Percentiles rank a stretch among this genome's conserved stretches.
phyloP scores from a whole-genome alignment of 2,888 invertebrate species.

The Calliopum simillimum region DNA sequence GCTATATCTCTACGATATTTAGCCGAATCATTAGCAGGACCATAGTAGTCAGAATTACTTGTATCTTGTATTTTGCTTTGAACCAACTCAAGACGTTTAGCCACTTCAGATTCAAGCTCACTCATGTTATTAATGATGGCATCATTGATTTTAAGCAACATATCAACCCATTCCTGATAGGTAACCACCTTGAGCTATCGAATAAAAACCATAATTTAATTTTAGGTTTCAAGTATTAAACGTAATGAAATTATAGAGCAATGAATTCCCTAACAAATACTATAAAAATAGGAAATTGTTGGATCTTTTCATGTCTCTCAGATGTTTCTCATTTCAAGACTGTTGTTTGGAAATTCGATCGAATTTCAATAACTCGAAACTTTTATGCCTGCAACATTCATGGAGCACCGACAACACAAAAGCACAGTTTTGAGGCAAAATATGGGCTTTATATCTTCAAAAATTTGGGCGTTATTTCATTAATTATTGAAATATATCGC shows the following conservation, averaged over 20 bases:
- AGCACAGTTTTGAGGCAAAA: too few species aligned
- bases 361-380: too few species aligned
- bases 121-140: slow-evolving; percentile 73
- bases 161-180: slow-evolving; percentile 73
- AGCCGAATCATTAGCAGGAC: slow-evolving; percentile 50
- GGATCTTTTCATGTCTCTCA: background rate
- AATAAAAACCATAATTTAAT: background rate
- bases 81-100: slow-evolving; percentile 70
- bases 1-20: slow-evolving; percentile 61
- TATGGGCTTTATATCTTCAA: too few species aligned
- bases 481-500: too few species aligned
- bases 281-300: background rate
- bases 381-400: too few species aligned
- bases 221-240: background rate
- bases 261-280: background rate
- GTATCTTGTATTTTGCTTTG: slow-evolving; percentile 50
- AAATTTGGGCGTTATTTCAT: too few species aligned
- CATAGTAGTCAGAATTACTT: slow-evolving; percentile 46
- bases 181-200: slow-evolving; percentile 74
- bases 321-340: background rate
- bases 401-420: too few species aligned
- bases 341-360: too few species aligned
- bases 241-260: background rate
- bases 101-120: slow-evolving; percentile 74
- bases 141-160: slow-evolving; percentile 73